phyloP scores from a whole-genome alignment of 2,888 invertebrate genomes.

The Dysmachus trigonus region DNA sequence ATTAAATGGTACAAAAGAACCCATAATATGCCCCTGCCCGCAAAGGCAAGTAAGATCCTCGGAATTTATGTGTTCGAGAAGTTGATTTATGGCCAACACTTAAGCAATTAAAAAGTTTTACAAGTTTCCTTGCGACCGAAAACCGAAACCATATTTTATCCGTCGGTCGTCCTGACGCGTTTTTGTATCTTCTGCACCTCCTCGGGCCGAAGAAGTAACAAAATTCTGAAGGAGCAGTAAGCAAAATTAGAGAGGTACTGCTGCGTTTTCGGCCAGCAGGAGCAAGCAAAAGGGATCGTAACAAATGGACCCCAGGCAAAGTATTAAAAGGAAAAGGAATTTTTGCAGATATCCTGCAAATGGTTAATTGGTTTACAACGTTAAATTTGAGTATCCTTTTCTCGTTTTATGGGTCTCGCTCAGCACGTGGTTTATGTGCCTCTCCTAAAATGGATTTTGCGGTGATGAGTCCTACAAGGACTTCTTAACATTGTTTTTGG shows the following conservation, averaged over 20 bases:
- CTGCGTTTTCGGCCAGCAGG: not conserved
- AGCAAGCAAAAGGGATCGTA: not conserved
- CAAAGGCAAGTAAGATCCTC: conserved; percentile 12
- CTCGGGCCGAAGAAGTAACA: not conserved
- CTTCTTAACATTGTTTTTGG: not conserved
- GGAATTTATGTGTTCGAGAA: conserved; percentile 17
- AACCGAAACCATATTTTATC: not conserved
- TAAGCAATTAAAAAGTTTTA: conserved; percentile 40
- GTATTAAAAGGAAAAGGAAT: not conserved
- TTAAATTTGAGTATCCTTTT: not conserved
- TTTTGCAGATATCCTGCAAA: not conserved
- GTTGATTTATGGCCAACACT: conserved; percentile 39
- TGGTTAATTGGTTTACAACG: conserved; percentile 14
- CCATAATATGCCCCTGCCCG: conserved; percentile 24
- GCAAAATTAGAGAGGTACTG: not conserved
- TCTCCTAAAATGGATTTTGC: not conserved
- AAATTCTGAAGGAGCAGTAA: not conserved
- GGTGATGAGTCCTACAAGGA: not conserved
- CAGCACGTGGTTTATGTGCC: not conserved
- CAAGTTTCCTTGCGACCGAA: conserved; percentile 21
- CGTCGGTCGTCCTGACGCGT: not conserved
- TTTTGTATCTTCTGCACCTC: not conserved
- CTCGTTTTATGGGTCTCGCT: not conserved
- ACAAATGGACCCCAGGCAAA: not conserved
- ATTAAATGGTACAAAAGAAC: conserved; percentile 20